Evolutionary conservation across 2,888 invertebrate genomes (phyloP), one percentile per base, ranked within the genome.

Genomic region (Oscheius sp.): DNA sequence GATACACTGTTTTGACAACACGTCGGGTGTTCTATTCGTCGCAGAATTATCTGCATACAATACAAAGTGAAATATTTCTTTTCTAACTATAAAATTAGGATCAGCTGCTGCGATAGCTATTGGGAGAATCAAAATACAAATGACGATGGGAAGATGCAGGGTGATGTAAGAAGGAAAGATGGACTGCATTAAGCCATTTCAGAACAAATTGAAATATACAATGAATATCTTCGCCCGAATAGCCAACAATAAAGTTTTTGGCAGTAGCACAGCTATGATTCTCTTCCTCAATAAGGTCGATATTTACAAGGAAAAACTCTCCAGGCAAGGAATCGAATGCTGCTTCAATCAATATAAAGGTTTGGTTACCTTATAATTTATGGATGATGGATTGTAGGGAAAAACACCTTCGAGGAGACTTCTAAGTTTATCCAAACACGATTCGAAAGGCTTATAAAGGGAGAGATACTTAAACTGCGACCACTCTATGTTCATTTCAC

Each of bases 1-100:
- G 59, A 41, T 59, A 9, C 44, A 59, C 30, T 44, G 41, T 28
- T 97, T 97, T 90, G 97, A 98, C 90, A 97, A 96, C 90, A 97
- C 97, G 88, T 97, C 96, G 89, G 96, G 96, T 89, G 70, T 81
- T n/a, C 65, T 81, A 1, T 81, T 80, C 62, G 75, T 81, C 8
- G 74, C 77, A 17, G 77, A 80, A 56, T 54, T 81, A 38, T 74
- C 74, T 64, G 78, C 77, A 24, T 82, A 82, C 66, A 80, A 81
- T 54, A 74, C 74, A 24, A 41, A 9, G 59, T 59, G 54, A 44
- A 24, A 12, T 20, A 20, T 36, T 36, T 36, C 14, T 36, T 36
- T 36, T 36, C 14, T 14, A 14, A 36, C 8, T 14, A 14, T 9
- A 36, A 14, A 36, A 8, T 14, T 36, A 9, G n/a, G n/a, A n/a